Conservation (phyloP, 2,113 vertebrate genomes). For the Trogon melanurus region DNA sequence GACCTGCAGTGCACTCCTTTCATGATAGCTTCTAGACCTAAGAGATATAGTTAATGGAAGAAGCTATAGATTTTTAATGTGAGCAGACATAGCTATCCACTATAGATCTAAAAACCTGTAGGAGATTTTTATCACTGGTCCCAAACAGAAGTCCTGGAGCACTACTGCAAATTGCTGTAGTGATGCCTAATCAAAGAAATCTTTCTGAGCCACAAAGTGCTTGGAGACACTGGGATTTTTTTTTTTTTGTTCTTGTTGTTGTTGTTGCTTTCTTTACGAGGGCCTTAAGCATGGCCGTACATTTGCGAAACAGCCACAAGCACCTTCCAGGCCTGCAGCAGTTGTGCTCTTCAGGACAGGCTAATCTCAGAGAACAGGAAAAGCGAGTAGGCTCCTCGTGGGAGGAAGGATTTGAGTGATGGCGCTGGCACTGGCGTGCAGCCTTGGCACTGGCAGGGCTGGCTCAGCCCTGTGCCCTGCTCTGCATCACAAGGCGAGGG, state of each 20-base stretch:
- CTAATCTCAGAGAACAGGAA: background rate
- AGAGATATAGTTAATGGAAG: background rate
- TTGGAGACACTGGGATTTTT: background rate
- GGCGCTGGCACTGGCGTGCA: background rate
- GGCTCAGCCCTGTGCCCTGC: background rate
- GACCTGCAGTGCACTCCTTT: background rate
- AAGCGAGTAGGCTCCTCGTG: rapidly evolving
- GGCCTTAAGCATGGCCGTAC: background rate
- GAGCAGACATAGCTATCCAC: background rate
- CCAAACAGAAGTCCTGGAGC: background rate
- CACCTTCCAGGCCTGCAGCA: background rate
- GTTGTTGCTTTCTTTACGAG: background rate
- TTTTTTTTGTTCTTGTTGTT: background rate
- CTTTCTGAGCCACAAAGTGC: background rate
- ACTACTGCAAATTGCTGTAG: background rate
- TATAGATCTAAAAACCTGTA: background rate
- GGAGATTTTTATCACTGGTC: background rate
- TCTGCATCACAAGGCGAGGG: rapidly evolving
- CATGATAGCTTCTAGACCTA: background rate
- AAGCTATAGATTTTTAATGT: background rate
- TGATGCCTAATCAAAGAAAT: background rate
- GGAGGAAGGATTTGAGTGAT: background rate
- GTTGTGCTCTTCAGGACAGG: background rate
- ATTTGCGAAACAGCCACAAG: background rate
- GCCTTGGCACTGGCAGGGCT: background rate